Base-by-base conservation (phyloP, 2,888 invertebrate genomes). In the Aphrophora alni region DNA sequence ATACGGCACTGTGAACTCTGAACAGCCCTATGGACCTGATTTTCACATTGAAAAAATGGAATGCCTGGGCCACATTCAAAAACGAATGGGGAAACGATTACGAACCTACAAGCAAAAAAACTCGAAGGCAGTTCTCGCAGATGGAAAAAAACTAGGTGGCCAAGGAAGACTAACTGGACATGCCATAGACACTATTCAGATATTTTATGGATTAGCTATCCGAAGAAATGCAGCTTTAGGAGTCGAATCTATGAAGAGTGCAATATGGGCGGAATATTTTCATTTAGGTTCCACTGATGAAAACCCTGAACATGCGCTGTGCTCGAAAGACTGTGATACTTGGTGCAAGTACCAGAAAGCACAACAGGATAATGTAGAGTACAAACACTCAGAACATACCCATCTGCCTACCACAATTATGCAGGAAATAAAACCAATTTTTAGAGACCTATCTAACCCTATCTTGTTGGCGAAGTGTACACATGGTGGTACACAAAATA, bases 31-130 rank as follows among this genome's bases (percentile, higher is more conserved):
- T 76, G 76, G 68, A 8, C 33, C 76, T 27, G 21, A 76, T 51
- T 68, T 76, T 28, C 27, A 68, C 8, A 76, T 76, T 68, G 76
- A 76, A 59, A 76, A 76, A 59, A 51, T 76, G 68, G 76, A 76
- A 68, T 76, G 76, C 27, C 59, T 68, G 68, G 28, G 76, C 27
- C 73, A 73, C 17, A n/a, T 73, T 4, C 73, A 73, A 73, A 73
- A 73, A n/a, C 27, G 73, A 5, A 76, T 76, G 68, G 76, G 76
- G 4, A 59, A 24, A 59, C 76, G 76, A 44, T 68, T 76, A 3
- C 17, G 76, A 76, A 25, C 21, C 1, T 76, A 7, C 27, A 76
- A 73, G 38, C 14, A 73, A 33, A 28, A 26, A 73, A 33, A 73
- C n/a, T 24, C 73, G 4, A 26, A 33, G 21, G 27, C 10, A 33